These are phyloP conservation scores for Euthynnus affinis DNA, from an alignment of 2,797 vertebrate genomes.

Conservation along the genomic window DNA sequence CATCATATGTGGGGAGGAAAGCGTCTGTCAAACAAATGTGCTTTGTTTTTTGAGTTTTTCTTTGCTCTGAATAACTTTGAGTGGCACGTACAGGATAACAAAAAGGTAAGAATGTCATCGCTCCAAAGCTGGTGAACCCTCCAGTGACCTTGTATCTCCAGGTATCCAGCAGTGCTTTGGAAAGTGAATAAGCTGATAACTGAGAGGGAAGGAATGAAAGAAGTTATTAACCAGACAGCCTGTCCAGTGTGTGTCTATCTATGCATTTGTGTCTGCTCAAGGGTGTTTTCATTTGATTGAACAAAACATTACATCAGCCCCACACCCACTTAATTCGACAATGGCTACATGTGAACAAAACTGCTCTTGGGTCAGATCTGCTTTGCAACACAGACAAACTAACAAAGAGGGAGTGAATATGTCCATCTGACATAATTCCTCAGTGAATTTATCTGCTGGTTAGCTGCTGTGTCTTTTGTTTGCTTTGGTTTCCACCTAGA, in stretches of 20 bases:
- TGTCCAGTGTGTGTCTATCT: slow-evolving; percentile 2
- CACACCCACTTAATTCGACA: slow-evolving; percentile 63
- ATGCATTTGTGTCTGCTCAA: slow-evolving; percentile 28
- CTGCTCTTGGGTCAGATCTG: slow-evolving; percentile 38
- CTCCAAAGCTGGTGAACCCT: slow-evolving; percentile 1
- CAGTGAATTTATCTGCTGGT: slow-evolving; percentile 48
- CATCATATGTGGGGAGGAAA: slow-evolving; percentile 68
- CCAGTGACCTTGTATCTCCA: slow-evolving; percentile 10
- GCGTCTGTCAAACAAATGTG: slow-evolving; percentile 67
- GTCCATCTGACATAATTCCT: slow-evolving; percentile 58
- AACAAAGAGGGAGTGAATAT: slow-evolving; percentile 55
- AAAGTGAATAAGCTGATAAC: neutral
- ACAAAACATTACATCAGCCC: slow-evolving; percentile 65
- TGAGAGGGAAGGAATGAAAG: slow-evolving; percentile 16
- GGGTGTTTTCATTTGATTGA: slow-evolving; percentile 47
- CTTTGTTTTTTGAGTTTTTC: slow-evolving; percentile 45
- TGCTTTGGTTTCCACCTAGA: slow-evolving; percentile 72
- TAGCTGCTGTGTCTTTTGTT: slow-evolving; percentile 58
- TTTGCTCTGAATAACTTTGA: slow-evolving; percentile 21
- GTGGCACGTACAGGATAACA: slow-evolving; percentile 22
- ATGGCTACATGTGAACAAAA: slow-evolving; percentile 34
- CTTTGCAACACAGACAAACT: slow-evolving; percentile 54
- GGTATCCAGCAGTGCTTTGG: neutral
- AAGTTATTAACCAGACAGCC: slow-evolving; percentile 9
- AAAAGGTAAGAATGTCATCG: slow-evolving; percentile 19